Percentiles rank a stretch among this genome's conserved stretches.
Conservation (phyloP, 2,113 vertebrate genomes). For the Gymnocephalus cernua region DNA sequence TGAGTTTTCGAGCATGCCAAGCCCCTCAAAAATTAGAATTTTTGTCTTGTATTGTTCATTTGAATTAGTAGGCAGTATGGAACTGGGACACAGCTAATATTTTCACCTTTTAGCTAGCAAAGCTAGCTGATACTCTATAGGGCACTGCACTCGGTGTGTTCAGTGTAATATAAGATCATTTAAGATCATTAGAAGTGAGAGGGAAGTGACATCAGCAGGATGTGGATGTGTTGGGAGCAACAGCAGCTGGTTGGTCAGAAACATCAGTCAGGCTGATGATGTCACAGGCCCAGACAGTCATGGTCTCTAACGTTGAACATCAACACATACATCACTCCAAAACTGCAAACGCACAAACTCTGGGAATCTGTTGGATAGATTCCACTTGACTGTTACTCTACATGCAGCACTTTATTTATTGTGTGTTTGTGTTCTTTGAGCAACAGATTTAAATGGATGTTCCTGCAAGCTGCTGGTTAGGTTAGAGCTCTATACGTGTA, state of each 20-base stretch:
- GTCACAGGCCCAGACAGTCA: neutral
- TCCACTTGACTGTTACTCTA: constrained; percentile 26
- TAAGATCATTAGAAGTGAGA: neutral
- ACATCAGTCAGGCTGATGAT: neutral
- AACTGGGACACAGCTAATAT: neutral
- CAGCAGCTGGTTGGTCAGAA: neutral
- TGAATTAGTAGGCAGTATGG: neutral
- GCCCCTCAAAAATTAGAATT: neutral
- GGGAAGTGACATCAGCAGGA: neutral
- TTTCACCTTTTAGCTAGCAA: neutral
- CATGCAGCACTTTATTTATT: constrained; percentile 49
- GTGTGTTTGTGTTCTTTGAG: constrained; percentile 14
- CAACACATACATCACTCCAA: neutral
- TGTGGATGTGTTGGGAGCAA: neutral
- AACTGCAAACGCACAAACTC: constrained; percentile 20
- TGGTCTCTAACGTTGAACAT: neutral
- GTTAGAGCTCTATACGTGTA: neutral
- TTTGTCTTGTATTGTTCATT: too few relatives aligned
- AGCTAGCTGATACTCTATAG: neutral
- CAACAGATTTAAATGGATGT: constrained; percentile 14
- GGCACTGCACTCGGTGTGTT: neutral
- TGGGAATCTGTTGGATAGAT: neutral
- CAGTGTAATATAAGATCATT: neutral
- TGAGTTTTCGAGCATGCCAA: too few relatives aligned
- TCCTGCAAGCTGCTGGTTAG: neutral